Evolutionary conservation across 2,797 vertebrate genomes (phyloP), one percentile per base, ranked within the genome.

Genomic region (Eidolon dupreanum): DNA sequence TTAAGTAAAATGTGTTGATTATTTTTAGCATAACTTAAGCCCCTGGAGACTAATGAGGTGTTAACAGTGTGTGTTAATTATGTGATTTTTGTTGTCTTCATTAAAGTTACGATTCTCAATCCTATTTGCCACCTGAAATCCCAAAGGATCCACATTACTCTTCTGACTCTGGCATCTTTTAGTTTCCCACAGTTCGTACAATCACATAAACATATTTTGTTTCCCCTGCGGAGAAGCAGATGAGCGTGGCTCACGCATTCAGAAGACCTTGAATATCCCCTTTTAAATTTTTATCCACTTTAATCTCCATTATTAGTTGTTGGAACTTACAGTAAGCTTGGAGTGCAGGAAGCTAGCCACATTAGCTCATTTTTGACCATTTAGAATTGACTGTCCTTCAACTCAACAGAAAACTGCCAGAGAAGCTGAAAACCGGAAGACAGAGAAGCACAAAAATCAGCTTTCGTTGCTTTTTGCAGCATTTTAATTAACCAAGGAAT

Each of bases 21-120:
- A 97, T 98, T 98, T 96, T 97, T 97, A 98, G 95, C 95, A 92
- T 97, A 97, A 97, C 95, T 96, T 94, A 98, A 98, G 91, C 97
- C 97, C 97, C 49, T 6, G 96, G 96, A 98, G 96, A 93, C 96
- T 98, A 98, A 98, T 98, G 96, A 98, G 96, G 95, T 98, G 96
- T 97, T 98, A 98, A 97, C 94, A 93, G 83, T 94, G 96, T 95
- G 92, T 94, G 95, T 98, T 98, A 98, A 98, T 98, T 98, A 96
- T 95, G 95, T 68, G 97, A 95, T 95, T 98, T 96, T 94, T 96
- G 92, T 98, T 98, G 97, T 97, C 97, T 97, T 11, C 0, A 89
- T 98, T 97, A 98, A 98, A 97, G 74, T 88, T 0, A 22, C 96
- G 92, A 97, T 98, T 95, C 95, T 98, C 98, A 95, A 98, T 98